phyloP scores from a whole-genome alignment of 2,113 vertebrate species.

The Osmerus eperlanus region DNA sequence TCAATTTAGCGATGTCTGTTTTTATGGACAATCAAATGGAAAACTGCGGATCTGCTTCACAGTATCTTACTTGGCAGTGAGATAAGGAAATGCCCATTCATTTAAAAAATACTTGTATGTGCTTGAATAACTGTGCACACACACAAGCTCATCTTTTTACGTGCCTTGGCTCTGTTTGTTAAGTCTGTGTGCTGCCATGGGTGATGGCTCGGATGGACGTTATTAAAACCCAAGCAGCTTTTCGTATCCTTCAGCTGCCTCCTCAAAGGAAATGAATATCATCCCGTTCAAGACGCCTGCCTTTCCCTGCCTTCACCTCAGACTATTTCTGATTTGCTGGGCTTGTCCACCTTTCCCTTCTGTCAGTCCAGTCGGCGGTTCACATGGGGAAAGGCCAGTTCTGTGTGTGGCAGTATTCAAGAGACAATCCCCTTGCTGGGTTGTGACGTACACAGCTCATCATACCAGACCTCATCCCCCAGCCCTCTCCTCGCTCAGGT shows the following conservation, averaged over 20 bases:
- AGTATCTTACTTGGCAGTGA: conserved; percentile 7
- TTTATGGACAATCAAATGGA: conserved; percentile 13
- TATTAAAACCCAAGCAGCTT: conserved; percentile 48
- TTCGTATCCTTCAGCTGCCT: conserved; percentile 38
- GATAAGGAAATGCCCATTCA: conserved; percentile 16
- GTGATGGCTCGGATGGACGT: too few species aligned
- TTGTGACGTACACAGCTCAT: too few species aligned
- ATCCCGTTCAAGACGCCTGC: conserved; percentile 45
- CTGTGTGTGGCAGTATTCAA: too few species aligned
- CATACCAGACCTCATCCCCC: too few species aligned
- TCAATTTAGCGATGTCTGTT: conserved; percentile 20
- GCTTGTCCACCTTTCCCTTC: background rate
- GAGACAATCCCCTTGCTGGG: too few species aligned
- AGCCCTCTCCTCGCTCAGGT: too few species aligned
- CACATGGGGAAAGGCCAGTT: too few species aligned
- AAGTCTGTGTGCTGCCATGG: too few species aligned
- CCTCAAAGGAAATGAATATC: conserved; percentile 58
- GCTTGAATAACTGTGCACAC: conserved; percentile 6
- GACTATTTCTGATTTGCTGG: conserved; percentile 18
- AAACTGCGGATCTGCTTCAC: conserved; percentile 1
- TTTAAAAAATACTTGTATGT: conserved; percentile 16
- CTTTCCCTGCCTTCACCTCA: conserved; percentile 42
- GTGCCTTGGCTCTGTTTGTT: too few species aligned
- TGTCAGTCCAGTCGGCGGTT: background rate
- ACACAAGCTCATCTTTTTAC: conserved; percentile 13